Base-by-base conservation (phyloP, 2,888 invertebrate genomes). In the Camponotus fellah region DNA sequence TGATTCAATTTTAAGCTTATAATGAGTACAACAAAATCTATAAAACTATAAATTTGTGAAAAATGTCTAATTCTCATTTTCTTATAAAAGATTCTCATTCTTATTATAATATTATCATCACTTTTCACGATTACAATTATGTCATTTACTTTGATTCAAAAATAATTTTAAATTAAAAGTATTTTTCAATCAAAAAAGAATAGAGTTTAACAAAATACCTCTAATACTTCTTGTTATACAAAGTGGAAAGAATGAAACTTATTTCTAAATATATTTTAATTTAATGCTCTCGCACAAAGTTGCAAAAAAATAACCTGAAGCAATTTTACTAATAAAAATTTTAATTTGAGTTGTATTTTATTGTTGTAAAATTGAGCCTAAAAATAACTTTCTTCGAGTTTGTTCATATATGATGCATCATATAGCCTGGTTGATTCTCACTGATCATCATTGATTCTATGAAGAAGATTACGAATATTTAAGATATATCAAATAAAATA, bases 321-420 rank as follows among this genome's bases (percentile, higher is more conserved):
- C 49, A 17, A 49, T 49, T 49, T 49, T 49, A 17, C 6, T 5
- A 49, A 17, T 49, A 46, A 46, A 46, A 46, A 46, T 14, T 46
- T 46, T 14, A 46, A 46, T 46, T 46, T 46, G 17, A 49, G 5
- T 10, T 6, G 8, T 53, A 53, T n/a, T 53, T 53, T 2, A n/a
- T n/a, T 53, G 14, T n/a, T n/a, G 6, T n/a, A n/a, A 53, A 53
- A 53, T 53, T 53, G 49, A n/a, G n/a, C n/a, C 8, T 17, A 17
- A 49, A 49, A 49, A 49, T 49, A 6, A 14, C 6, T 49, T 49
- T 5, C 43, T 72, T n/a, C 9, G 62, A 32, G n/a, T 34, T 49
- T 34, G n/a, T 10, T n/a, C 21, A 64, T 69, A 49, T 17, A 71
- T 56, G 34, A 53, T 66, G 26, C 43, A 56, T n/a, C 26, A 43